Conservation (phyloP, 2,888 invertebrate species). For the Cancer borealis region DNA sequence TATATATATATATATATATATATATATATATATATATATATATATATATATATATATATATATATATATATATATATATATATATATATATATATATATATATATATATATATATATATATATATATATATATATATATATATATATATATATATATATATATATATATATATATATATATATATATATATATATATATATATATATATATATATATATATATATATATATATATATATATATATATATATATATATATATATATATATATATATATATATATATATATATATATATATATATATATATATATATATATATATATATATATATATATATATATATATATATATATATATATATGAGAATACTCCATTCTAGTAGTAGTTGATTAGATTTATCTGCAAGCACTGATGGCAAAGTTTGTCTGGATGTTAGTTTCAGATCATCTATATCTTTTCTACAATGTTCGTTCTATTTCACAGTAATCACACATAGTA, state of each 20-base stretch:
- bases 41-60: slow-evolving; percentile 47
- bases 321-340: slow-evolving; percentile 58
- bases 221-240: background rate
- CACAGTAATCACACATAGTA: background rate
- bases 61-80: slow-evolving; percentile 57
- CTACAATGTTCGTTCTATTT: background rate
- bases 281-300: slow-evolving; percentile 60
- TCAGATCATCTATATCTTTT: slow-evolving; percentile 5
- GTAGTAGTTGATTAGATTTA: background rate
- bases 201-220: slow-evolving; percentile 47
- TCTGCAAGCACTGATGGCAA: background rate
- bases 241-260: background rate
- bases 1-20: slow-evolving; percentile 67
- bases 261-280: no score
- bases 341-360: background rate
- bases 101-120: no score
- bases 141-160: slow-evolving; percentile 61
- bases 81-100: no score
- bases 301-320: slow-evolving; percentile 11
- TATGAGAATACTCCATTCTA: background rate
- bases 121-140: slow-evolving; percentile 61
- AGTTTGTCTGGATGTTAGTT: background rate
- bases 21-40: slow-evolving; percentile 56
- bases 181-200: slow-evolving; percentile 63
- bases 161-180: slow-evolving; percentile 64